Base-by-base conservation (phyloP, 2,888 invertebrate species). In the Eupithecia subumbrata region DNA sequence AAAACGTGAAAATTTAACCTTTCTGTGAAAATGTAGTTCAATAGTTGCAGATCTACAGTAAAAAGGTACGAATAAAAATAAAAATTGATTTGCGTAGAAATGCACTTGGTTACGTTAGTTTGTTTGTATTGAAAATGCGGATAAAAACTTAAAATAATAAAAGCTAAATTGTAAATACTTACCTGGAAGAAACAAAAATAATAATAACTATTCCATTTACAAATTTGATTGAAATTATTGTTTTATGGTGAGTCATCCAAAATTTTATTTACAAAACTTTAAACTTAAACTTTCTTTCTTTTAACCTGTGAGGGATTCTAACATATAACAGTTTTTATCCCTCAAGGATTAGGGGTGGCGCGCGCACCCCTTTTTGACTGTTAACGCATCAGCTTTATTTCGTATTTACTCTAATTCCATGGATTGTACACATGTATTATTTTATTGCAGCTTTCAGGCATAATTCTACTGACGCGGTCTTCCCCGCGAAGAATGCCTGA, bases 381-480 rank as follows among this genome's bases (percentile, higher is more conserved):
- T n/a, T n/a, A n/a, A n/a, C n/a, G n/a, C n/a, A n/a, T n/a, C n/a
- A n/a, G n/a, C n/a, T n/a, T n/a, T n/a, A n/a, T n/a, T n/a, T n/a
- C n/a, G n/a, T n/a, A n/a, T n/a, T n/a, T n/a, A n/a, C n/a, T n/a
- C n/a, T n/a, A n/a, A n/a, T n/a, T n/a, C n/a, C n/a, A n/a, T n/a
- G n/a, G n/a, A n/a, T n/a, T n/a, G n/a, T n/a, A n/a, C n/a, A n/a
- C n/a, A n/a, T n/a, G n/a, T n/a, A n/a, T n/a, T n/a, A 18, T 30
- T 64, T 64, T 34, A 64, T 22, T 14, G 64, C 60, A 14, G 70
- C 25, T 72, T 63, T 75, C 45, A 68, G 25, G 68, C 22, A 68
- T 40, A 48, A 56, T n/a, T n/a, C n/a, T n/a, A n/a, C n/a, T n/a
- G n/a, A n/a, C n/a, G n/a, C n/a, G n/a, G n/a, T n/a, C n/a, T n/a